Evolutionary conservation across 2,888 invertebrate species (phyloP), one percentile per base, ranked within the genome.

Genomic region (Eupithecia inturbata): DNA sequence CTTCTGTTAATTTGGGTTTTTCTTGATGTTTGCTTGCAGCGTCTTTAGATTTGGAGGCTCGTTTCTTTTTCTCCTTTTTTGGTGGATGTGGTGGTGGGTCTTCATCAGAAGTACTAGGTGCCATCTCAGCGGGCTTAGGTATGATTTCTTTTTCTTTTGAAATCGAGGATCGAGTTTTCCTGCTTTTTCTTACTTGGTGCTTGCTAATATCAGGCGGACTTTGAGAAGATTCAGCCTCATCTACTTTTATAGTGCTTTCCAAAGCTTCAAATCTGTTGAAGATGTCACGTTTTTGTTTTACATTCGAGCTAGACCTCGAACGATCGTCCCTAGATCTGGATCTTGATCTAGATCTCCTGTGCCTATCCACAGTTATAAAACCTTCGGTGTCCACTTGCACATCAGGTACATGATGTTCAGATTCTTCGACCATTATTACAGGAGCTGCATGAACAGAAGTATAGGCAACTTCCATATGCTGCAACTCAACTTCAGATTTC

Each of bases 261-360:
- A 94, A 82, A 67, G 89, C 86, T 80, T 92, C 89, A 78, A 91
- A 90, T 86, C 89, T 88, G 75, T 94, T 93, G 19, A 90, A 87
- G n/a, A 79, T 72, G 68, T 87, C 84, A 67, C 71, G 79, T 71
- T 80, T 84, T 72, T 83, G 82, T 53, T 83, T 78, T 7, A 82
- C 68, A 74, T 86, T 87, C 33, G 91, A 85, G 69, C 81, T 83
- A 49, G 89, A 89, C 57, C 82, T 78, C 16, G 91, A 89, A n/a
- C 91, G 89, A 64, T 83, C 84, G 72, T 93, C 92, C 81, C 94
- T 93, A 19, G 95, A 95, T 68, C 94, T 94, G 16, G 95, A 95
- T 68, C 94, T 94, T 16, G 96, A 96, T 72, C 95, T 92, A 64
- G 95, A 92, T 77, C 94, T 88, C 83, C 93, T 89, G 79, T 87